Evolutionary conservation across 2,113 vertebrate species (phyloP).

Genomic region (Mustela nigripes): DNA sequence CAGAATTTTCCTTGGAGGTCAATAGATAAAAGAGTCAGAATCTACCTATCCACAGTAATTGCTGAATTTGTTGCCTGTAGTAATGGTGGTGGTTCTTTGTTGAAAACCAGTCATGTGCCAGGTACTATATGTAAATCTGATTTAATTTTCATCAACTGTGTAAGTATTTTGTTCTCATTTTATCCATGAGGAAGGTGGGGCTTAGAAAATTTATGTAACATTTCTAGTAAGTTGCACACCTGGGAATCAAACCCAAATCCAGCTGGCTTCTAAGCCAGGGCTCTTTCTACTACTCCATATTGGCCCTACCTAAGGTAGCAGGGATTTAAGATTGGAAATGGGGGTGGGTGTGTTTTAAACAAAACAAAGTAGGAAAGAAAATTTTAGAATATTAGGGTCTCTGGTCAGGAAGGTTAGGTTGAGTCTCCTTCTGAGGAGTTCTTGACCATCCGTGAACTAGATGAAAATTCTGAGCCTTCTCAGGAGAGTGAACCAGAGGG

Average conservation of each 20-base stretch:
- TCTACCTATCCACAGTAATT: background rate
- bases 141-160: background rate
- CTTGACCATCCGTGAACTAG: background rate
- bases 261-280: background rate
- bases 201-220: background rate
- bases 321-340: background rate
- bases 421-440: background rate
- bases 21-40: background rate
- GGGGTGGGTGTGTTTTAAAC: background rate
- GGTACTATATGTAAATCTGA: slow-evolving; percentile 5
- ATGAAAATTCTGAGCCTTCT: background rate
- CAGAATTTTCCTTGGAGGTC: background rate
- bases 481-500: background rate
- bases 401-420: background rate
- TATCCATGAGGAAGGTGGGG: background rate
- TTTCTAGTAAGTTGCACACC: background rate
- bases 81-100: background rate
- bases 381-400: background rate
- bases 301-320: background rate
- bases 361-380: background rate
- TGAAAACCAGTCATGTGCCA: background rate
- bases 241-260: background rate
- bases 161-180: slow-evolving; percentile 25
- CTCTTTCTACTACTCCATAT: background rate
- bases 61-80: background rate